Base-by-base conservation (phyloP, 2,888 invertebrate genomes). In the Neria commutata region DNA sequence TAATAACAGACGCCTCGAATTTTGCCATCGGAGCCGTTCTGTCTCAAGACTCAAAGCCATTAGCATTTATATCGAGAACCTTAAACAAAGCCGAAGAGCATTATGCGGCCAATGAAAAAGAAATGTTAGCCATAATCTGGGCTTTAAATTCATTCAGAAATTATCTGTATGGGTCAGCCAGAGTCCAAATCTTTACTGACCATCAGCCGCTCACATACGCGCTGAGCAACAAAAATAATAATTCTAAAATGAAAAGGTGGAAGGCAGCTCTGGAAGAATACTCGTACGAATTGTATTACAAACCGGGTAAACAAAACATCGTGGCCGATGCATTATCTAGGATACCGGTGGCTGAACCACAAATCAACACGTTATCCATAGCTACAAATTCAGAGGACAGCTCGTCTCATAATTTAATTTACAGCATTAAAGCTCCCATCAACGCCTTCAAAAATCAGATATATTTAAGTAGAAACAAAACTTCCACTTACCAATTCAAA, bases 131-230 rank as follows among this genome's bases (percentile, higher is more conserved):
- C 42, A 53, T 53, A 45, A 53, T 53, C 45, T 53, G 42, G 53
- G 26, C 6, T 19, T 21, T 26, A 53, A 45, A 53, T 21, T 42
- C 42, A 8, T 76, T 78, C 23, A 46, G 76, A 37, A 75, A 74
- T 1, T 77, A 77, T 33, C 23, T 79, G 5, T 77, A 75, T 29
- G 77, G 75, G 2, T 65, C 64, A 24, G 68, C 21, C 17, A 54
- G 50, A 33, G 49, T 64, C 19, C 48, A 46, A 42, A 63, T 64
- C 23, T 54, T 51, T 26, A 63, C 60, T 21, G 57, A 61, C 24
- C 57, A 61, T n/a, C 60, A 60, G 34, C 33, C 52, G 23, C 53
- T 54, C 4, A 45, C 45, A 2, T 53, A 45, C 26, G 53, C 45
- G 1, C 45, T 45, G 5, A 45, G 53, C 45, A 53, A 42, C 11